Conservation (phyloP, 2,113 vertebrate species). For the Tenebrosternarchus preto region DNA sequence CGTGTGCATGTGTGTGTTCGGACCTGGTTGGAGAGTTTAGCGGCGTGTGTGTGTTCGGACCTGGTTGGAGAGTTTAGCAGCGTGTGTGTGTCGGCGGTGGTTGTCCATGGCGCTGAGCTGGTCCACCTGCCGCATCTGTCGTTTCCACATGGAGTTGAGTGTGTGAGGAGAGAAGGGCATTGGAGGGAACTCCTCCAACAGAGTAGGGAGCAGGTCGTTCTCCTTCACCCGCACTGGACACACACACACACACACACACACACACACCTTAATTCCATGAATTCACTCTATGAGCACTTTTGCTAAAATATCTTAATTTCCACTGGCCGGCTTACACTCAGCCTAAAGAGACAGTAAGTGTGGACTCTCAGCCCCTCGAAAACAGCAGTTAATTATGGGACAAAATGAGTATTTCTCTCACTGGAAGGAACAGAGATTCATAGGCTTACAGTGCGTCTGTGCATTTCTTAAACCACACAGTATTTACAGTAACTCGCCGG, state of each 20-base stretch:
- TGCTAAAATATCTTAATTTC: background rate
- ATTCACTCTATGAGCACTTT: background rate
- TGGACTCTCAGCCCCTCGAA: background rate
- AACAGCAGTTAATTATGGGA: too few species aligned
- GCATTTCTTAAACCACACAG: background rate
- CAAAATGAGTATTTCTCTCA: background rate
- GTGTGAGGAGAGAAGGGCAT: constrained; percentile 81
- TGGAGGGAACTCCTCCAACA: constrained; percentile 86
- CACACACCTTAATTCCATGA: background rate
- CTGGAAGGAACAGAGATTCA: background rate
- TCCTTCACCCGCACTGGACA: constrained; percentile 83
- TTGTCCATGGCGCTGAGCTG: constrained; percentile 70
- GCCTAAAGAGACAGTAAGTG: background rate
- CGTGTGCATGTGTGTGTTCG: too few species aligned
- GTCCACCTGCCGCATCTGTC: constrained; percentile 83
- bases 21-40: background rate
- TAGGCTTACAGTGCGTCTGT: background rate
- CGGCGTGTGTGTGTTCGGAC: constrained; percentile 68
- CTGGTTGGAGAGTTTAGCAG: constrained; percentile 76
- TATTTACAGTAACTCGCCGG: background rate
- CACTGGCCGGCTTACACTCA: background rate
- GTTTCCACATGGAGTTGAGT: constrained; percentile 85
- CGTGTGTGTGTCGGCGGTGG: constrained; percentile 55
- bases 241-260: background rate
- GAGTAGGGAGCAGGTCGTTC: constrained; percentile 80